Percentiles rank a stretch among this genome's conserved stretches.
phyloP scores from a whole-genome alignment of 1,140 invertebrate species.

The Orussus abietinus region DNA sequence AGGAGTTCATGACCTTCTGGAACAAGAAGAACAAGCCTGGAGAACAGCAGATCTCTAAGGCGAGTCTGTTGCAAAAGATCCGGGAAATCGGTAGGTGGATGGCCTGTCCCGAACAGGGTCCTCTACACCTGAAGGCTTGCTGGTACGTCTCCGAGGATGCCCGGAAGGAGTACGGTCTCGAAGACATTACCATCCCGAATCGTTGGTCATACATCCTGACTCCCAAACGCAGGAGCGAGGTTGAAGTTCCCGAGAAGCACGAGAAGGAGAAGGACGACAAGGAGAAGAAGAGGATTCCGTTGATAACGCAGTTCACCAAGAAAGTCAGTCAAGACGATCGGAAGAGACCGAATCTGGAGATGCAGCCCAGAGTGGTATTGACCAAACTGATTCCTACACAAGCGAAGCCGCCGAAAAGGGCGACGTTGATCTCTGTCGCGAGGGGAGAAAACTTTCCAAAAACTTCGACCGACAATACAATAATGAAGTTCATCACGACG shows the following conservation, averaged over 20 bases:
- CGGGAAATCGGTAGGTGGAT: constrained; percentile 60
- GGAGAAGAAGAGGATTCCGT: constrained; percentile 49
- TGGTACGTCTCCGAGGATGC: constrained; percentile 66
- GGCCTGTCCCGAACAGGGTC: constrained; percentile 56
- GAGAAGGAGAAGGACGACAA: constrained; percentile 29
- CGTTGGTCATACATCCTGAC: constrained; percentile 53
- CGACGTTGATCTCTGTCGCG: constrained; percentile 35
- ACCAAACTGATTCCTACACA: constrained; percentile 5
- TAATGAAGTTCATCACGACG: neutral
- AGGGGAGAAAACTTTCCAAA: constrained; percentile 35
- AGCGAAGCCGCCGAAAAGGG: constrained; percentile 35
- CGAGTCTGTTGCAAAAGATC: constrained; percentile 56
- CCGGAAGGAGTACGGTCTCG: constrained; percentile 56
- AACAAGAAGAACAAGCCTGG: constrained; percentile 30
- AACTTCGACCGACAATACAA: constrained; percentile 15
- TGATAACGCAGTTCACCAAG: constrained; percentile 59
- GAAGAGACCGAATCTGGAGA: constrained; percentile 39
- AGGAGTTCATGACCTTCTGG: constrained; percentile 65
- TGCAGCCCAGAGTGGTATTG: constrained; percentile 1
- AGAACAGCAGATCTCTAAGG: constrained; percentile 43
- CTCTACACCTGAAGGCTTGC: constrained; percentile 57
- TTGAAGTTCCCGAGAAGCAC: constrained; percentile 23
- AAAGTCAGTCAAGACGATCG: constrained; percentile 52
- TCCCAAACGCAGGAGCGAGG: constrained; percentile 34
- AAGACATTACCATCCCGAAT: constrained; percentile 56